Conservation (phyloP, 92 coral and sea anemone genomes). For the Zoanthus gigantus region DNA sequence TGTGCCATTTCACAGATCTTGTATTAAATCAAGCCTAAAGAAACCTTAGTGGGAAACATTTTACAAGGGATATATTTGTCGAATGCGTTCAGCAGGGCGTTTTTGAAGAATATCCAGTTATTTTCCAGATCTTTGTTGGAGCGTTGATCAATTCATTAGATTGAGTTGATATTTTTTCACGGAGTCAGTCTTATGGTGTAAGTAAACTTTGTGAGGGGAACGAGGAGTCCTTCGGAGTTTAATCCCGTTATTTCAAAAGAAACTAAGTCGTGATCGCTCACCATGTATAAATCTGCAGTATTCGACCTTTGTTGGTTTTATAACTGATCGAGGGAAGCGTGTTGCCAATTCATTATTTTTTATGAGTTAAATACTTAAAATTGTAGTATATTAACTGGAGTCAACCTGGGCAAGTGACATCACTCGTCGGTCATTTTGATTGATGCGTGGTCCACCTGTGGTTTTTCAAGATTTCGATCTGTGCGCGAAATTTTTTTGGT, state of each 20-base stretch:
- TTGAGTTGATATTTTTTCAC: conserved; percentile 8
- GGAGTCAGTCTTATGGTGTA: conserved; percentile 24
- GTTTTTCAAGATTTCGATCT: too few species aligned
- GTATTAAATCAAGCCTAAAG: not conserved
- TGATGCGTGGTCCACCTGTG: too few species aligned
- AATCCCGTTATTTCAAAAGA: conserved; percentile 1
- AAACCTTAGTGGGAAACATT: conserved; percentile 12
- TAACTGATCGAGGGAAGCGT: too few species aligned
- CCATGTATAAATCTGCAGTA: too few species aligned
- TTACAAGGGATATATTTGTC: not conserved
- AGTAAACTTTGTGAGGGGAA: conserved; percentile 6
- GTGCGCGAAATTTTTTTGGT: too few species aligned
- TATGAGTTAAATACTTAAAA: too few species aligned
- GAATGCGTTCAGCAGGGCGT: conserved; percentile 9
- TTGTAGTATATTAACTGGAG: too few species aligned
- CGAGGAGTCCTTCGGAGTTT: conserved; percentile 20
- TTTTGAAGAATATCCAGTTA: conserved; percentile 6
- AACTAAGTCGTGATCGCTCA: conserved; percentile 30
- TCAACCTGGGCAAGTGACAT: too few species aligned
- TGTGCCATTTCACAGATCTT: conserved; percentile 16
- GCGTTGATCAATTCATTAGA: conserved; percentile 16
- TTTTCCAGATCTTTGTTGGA: conserved; percentile 17
- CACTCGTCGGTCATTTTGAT: too few species aligned
- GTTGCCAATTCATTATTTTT: too few species aligned
- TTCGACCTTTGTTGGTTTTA: too few species aligned